Base-by-base conservation (phyloP, 2,797 vertebrate genomes). In the Mormyrus proboscirostris region DNA sequence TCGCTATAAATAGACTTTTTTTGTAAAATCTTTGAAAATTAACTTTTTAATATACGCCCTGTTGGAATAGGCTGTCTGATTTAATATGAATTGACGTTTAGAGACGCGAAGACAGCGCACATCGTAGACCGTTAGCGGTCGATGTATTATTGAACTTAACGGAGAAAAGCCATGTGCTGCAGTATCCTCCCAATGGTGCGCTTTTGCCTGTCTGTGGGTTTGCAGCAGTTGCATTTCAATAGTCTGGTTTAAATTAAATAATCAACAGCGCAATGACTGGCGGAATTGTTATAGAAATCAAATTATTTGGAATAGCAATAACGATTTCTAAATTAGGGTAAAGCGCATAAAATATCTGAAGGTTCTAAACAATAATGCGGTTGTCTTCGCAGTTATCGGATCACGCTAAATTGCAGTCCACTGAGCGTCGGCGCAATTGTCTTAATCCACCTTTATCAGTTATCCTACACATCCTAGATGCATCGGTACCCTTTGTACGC, bases 131-230 rank as follows among this genome's bases (percentile, higher is more conserved):
- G 22, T 84, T 83, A 47, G 29, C 57, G 38, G 76, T 62, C 88
- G 51, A 59, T 89, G 88, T 84, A 25, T 83, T 62, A 82, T 55
- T 82, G 73, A 82, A 51, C 49, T 1, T 79, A 55, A 82, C 50
- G 50, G 7, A 38, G 25, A 76, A 7, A 19, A 38, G 51, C 65
- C 65, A 9, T n/a, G 65, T 76, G 49, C 16, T 22, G 51, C 85
- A 16, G 85, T 41, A 88, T 76, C 65, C 47, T 88, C 47, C 16
- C 47, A 14, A 1, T 19, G 51, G 16, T 16, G 47, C 44, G 47
- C 29, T 79, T 79, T 73, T 73, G 25, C 69, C 7, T 84, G 79
- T 84, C 47, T 76, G 25, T 47, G 87, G 16, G 38, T 14, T 85
- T 22, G 83, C 16, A 76, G 69, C 33, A 76, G 29, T 19, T 44